Evolutionary conservation across 2,113 vertebrate genomes (phyloP).

Genomic region (Capricornis sumatraensis): DNA sequence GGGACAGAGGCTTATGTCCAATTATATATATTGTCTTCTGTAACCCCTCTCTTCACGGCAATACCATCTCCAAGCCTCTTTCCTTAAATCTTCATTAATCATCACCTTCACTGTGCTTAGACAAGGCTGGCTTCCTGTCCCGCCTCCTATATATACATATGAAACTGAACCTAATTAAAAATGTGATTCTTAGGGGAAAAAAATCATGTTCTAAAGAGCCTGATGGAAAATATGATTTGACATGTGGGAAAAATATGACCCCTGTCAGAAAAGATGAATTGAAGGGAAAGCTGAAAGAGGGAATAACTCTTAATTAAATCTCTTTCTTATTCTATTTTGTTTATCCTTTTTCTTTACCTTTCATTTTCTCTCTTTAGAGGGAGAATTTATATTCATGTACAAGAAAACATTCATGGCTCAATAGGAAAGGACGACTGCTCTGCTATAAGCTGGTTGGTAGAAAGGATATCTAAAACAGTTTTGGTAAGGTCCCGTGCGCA

Average conservation of each 20-base stretch:
- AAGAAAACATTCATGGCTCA: background rate
- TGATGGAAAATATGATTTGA: background rate
- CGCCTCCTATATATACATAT: background rate
- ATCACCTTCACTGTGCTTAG: background rate
- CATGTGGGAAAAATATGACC: background rate
- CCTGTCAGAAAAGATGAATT: constrained; percentile 17
- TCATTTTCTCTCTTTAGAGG: background rate
- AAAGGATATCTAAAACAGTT: background rate
- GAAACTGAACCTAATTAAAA: background rate
- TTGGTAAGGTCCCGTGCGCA: background rate
- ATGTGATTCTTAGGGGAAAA: background rate
- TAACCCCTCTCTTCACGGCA: background rate
- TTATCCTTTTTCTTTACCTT: constrained; percentile 10
- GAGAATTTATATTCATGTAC: background rate
- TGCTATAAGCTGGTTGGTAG: background rate
- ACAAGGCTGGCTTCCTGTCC: background rate
- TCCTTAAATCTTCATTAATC: background rate
- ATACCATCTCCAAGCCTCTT: background rate
- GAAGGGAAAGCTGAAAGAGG: background rate
- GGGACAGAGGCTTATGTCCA: background rate
- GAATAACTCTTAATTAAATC: background rate
- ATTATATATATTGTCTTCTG: background rate
- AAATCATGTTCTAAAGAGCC: background rate
- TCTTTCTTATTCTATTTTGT: background rate
- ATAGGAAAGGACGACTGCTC: background rate